Evolutionary conservation across 2,888 invertebrate species (phyloP), one percentile per base, ranked within the genome.

Genomic region (Trachelus troglodyta): DNA sequence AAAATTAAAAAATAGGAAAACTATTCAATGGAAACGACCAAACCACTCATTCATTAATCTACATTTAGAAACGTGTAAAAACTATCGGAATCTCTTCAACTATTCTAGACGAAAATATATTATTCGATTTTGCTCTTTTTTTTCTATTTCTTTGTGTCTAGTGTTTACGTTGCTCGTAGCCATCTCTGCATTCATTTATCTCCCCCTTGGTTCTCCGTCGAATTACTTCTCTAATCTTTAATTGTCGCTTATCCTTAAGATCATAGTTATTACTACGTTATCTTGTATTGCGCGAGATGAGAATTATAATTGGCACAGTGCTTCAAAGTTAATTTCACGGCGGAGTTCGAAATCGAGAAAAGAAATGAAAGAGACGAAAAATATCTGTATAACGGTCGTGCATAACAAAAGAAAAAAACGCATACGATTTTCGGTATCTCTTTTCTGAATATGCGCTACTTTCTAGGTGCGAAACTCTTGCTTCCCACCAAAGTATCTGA

Each of bases 1-100:
- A 15, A 40, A 4, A 6, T 6, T 3, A 35, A 35, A 56, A 23
- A 23, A 56, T 23, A 23, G 23, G 23, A 6, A 56, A 40, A 40
- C 15, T 40, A 15, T 40, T 40, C 40, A 40, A 40, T 40, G 40
- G 15, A 40, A 56, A 23, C 40, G 40, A 56, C 40, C 15, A 33
- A 69, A 79, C 73, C 33, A 80, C 80, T 84, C 81, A 84, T 68
- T 56, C 77, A 23, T 56, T 56, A 71, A 33, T 71, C 71, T 33
- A 33, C 31, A 71, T 71, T 71, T 71, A 71, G 30, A 71, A 71
- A 71, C 15, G 33, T 71, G 71, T 71, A 71, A 71, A 71, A 71
- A 34, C 71, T 71, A 71, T 71, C 11, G 71, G 33, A 71, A 34
- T 71, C 71, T 71, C 33, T 71, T 34, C 40, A 56, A 56, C 40